Evolutionary conservation across 2,113 vertebrate species (phyloP).

Genomic region (Pristiophorus japonicus): DNA sequence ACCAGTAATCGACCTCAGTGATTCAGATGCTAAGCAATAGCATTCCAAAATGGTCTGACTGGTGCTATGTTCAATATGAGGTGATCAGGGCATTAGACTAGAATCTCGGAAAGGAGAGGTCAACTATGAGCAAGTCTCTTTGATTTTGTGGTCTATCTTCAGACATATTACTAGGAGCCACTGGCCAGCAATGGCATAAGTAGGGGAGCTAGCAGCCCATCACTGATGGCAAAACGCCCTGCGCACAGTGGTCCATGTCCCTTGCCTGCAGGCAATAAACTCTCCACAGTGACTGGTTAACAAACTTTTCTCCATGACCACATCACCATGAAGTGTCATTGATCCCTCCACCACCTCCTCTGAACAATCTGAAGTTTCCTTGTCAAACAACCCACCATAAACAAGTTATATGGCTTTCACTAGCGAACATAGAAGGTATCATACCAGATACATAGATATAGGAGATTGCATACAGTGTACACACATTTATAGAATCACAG

Average conservation of each 20-base stretch:
- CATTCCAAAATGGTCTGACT: too few relatives aligned
- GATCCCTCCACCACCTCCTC: background rate
- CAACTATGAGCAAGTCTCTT: background rate
- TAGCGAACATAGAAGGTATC: background rate
- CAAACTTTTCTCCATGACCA: background rate
- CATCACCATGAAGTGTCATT: too few relatives aligned
- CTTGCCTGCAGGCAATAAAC: background rate
- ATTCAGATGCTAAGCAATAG: background rate
- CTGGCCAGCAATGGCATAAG: background rate
- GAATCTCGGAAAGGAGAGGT: background rate
- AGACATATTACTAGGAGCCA: background rate
- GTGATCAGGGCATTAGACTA: background rate
- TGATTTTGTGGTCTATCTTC: background rate
- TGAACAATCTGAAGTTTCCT: background rate
- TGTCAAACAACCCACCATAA: background rate
- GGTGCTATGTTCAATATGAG: too few relatives aligned
- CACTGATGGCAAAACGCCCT: background rate
- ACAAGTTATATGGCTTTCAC: background rate
- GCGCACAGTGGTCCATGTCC: background rate
- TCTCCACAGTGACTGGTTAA: background rate
- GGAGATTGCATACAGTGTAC: background rate
- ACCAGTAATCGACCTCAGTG: background rate
- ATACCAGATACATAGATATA: background rate
- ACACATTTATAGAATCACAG: background rate
- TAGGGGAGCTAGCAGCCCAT: background rate